Conservation (phyloP, 2,888 invertebrate genomes). For the Lasioglossum lativentre region DNA sequence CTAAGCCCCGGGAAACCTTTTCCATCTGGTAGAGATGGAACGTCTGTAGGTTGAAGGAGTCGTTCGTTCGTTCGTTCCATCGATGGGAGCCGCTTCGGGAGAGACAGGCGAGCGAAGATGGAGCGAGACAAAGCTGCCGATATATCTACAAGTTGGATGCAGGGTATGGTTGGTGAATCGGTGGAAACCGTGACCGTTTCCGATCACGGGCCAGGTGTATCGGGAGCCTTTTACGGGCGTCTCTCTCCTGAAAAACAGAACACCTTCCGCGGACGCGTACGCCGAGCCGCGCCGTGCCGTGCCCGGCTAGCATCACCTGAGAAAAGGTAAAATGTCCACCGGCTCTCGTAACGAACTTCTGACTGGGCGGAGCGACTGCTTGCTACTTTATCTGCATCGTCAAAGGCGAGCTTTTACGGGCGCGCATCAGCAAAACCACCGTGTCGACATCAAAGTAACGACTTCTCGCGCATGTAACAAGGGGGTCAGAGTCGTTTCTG, state of each 20-base stretch:
- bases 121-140: slow-evolving; percentile 41
- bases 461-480: slow-evolving; percentile 43
- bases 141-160: slow-evolving; percentile 14
- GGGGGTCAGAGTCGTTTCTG: slow-evolving; percentile 42
- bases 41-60: slow-evolving; percentile 34
- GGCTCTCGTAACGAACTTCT: slow-evolving; percentile 34
- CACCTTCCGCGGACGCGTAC: background rate
- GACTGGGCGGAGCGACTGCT: slow-evolving; percentile 10
- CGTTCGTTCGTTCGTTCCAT: slow-evolving; percentile 43
- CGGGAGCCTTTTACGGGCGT: background rate
- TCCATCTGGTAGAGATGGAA: slow-evolving; percentile 37
- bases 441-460: slow-evolving; percentile 50
- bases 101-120: slow-evolving; percentile 30
- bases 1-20: slow-evolving; percentile 44
- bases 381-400: slow-evolving; percentile 43
- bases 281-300: too few relatives aligned
- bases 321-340: slow-evolving; percentile 8
- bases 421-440: slow-evolving; percentile 47
- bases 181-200: slow-evolving; percentile 3
- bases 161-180: background rate
- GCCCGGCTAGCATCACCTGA: background rate
- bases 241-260: background rate
- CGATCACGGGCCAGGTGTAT: background rate
- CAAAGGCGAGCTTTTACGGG: slow-evolving; percentile 49
- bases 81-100: slow-evolving; percentile 48